Base-by-base conservation (phyloP, 2,797 vertebrate species). In the Thalassophryne amazonica region DNA sequence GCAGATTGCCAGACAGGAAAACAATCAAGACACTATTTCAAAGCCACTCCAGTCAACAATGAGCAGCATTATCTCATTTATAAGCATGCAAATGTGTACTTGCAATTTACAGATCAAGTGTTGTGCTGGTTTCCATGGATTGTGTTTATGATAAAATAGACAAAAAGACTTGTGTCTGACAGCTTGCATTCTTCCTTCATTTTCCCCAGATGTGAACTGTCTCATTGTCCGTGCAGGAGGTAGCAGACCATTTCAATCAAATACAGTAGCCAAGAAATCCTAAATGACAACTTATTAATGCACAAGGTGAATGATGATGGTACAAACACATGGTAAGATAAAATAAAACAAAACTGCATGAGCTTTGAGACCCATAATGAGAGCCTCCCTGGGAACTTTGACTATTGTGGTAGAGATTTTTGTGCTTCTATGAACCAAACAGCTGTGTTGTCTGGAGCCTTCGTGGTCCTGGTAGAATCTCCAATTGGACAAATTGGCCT, bases 1-100 rank as follows among this genome's bases (percentile, higher is more conserved):
- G 78, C 83, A 83, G 78, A 62, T 45, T 2, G 3, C 50, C 37
- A 21, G 8, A 64, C 32, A 68, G 55, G 53, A 81, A 76, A 81
- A 86, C 85, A 86, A 86, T 85, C 73, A 60, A 60, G 51, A 78
- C 60, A 75, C 59, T 85, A 84, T 86, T 82, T 76, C 70, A 63
- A 61, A 68, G 60, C 46, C 20, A 21, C 50, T 77, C 32, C 39
- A 48, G 51, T 10, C 40, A 60, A 81, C 72, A 80, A 73, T 58
- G 58, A 60, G 67, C 70, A 1, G 32, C 61, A 76, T 86, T 83
- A 63, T 84, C 62, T 81, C 73, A 64, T 72, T 69, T 55, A 43
- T 59, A 60, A 78, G 60, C 60, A 72, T 62, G 67, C 39, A 67
- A 67, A 75, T 52, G 46, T n/a, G 72, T 45, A 66, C 58, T 63